Evolutionary conservation across 2,113 vertebrate genomes (phyloP).

Genomic region (Oncorhynchus masou): DNA sequence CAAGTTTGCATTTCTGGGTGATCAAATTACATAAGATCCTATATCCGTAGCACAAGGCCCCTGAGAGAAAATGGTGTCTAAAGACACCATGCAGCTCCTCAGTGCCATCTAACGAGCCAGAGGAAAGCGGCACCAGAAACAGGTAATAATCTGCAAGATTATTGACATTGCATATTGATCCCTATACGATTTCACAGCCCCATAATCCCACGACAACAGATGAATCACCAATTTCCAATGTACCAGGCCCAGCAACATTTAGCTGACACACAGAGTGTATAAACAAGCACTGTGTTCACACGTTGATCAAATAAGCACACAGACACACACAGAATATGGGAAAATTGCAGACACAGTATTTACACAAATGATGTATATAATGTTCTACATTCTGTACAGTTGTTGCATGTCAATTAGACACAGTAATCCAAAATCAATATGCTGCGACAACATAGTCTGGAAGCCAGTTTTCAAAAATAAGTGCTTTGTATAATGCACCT

Average conservation of each 20-base stretch:
- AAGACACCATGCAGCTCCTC: background rate
- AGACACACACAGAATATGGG: background rate
- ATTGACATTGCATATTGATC: constrained; percentile 59
- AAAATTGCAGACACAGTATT: too few species aligned
- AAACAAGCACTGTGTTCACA: background rate
- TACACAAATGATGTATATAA: too few species aligned
- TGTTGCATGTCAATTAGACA: too few species aligned
- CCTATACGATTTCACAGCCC: constrained; percentile 53
- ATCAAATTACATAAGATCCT: too few species aligned
- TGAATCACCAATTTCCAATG: constrained; percentile 40
- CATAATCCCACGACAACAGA: constrained; percentile 48
- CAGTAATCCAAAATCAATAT: too few species aligned
- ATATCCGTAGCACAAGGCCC: background rate
- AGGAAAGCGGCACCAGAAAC: constrained; percentile 32
- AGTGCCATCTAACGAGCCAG: background rate
- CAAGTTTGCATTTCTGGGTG: too few species aligned
- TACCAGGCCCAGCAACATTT: background rate
- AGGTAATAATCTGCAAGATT: constrained; percentile 62
- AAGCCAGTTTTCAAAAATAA: background rate
- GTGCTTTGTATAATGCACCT: background rate
- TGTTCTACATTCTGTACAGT: too few species aligned
- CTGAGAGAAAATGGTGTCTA: background rate
- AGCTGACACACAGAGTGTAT: background rate
- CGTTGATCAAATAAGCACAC: background rate
- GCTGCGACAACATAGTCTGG: background rate